These are phyloP conservation scores for Timema cristinae DNA, from an alignment of 2,888 invertebrate species.

Conservation along the genomic window DNA sequence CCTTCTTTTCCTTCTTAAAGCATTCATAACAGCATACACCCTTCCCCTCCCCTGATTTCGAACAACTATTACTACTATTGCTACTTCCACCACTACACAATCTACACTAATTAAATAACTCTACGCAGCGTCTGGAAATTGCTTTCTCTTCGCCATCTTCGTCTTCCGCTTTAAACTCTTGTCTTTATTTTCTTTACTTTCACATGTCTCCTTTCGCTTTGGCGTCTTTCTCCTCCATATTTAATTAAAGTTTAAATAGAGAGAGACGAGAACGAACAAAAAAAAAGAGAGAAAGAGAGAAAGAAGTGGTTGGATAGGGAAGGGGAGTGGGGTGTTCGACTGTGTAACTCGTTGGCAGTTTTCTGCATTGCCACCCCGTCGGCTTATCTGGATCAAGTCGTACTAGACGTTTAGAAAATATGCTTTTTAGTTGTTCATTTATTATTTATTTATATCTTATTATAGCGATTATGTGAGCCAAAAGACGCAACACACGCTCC, in stretches of 20 bases:
- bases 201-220: conserved; percentile 27
- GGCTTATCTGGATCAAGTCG: too few relatives aligned
- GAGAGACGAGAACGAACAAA: conserved; percentile 7
- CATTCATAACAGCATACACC: too few relatives aligned
- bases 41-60: too few relatives aligned
- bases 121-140: conserved; percentile 42
- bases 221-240: conserved; percentile 38
- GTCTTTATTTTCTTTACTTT: conserved; percentile 34
- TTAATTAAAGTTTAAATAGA: conserved; percentile 42
- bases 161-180: conserved; percentile 27
- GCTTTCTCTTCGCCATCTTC: conserved; percentile 32
- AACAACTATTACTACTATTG: too few relatives aligned
- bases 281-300: conserved; percentile 20
- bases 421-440: too few relatives aligned
- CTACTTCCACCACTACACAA: background rate
- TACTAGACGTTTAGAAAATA: too few relatives aligned
- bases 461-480: too few relatives aligned
- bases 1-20: too few relatives aligned
- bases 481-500: too few relatives aligned
- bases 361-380: too few relatives aligned
- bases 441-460: too few relatives aligned
- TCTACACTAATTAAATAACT: conserved; percentile 29
- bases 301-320: conserved; percentile 11
- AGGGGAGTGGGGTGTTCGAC: background rate
- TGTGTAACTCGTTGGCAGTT: too few relatives aligned